These are phyloP conservation scores for Erithacus rubecula DNA, from an alignment of 2,797 vertebrate species.

Conservation along the genomic window DNA sequence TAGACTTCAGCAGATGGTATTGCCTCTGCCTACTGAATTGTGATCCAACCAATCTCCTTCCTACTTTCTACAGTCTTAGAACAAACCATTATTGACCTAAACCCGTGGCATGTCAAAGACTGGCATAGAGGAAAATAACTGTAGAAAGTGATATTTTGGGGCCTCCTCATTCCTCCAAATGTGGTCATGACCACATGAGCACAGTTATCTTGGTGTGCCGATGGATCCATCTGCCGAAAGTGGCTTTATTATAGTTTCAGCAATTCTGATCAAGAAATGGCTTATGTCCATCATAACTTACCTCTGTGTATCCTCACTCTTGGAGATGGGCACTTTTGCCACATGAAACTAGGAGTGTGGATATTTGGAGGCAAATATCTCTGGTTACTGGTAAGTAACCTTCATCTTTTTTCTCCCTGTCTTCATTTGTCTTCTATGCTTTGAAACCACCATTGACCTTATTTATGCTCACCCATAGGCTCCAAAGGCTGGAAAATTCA, in stretches of 20 bases:
- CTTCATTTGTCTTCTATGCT: slow-evolving; percentile 69
- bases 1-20: slow-evolving; percentile 57
- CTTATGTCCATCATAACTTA: slow-evolving; percentile 27
- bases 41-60: slow-evolving; percentile 11
- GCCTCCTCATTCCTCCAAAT: slow-evolving; percentile 13
- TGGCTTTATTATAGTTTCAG: slow-evolving; percentile 22
- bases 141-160: slow-evolving; percentile 7
- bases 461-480: slow-evolving; percentile 43
- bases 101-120: background rate
- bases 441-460: slow-evolving; percentile 63
- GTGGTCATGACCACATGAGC: background rate
- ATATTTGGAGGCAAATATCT: slow-evolving; percentile 56
- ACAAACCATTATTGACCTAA: background rate
- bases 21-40: slow-evolving; percentile 39
- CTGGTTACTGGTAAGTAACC: slow-evolving; percentile 66
- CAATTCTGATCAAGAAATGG: slow-evolving; percentile 45
- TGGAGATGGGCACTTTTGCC: slow-evolving; percentile 49
- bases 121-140: slow-evolving; percentile 29
- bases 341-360: slow-evolving; percentile 51
- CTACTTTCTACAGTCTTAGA: slow-evolving; percentile 19
- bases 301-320: slow-evolving; percentile 55
- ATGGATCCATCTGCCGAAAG: slow-evolving; percentile 32
- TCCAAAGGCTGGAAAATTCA: slow-evolving; percentile 58
- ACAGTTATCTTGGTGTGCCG: slow-evolving; percentile 11
- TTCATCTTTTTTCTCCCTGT: slow-evolving; percentile 49